Base-by-base conservation (phyloP, 2,113 vertebrate species). In the Hystrix brachyura region DNA sequence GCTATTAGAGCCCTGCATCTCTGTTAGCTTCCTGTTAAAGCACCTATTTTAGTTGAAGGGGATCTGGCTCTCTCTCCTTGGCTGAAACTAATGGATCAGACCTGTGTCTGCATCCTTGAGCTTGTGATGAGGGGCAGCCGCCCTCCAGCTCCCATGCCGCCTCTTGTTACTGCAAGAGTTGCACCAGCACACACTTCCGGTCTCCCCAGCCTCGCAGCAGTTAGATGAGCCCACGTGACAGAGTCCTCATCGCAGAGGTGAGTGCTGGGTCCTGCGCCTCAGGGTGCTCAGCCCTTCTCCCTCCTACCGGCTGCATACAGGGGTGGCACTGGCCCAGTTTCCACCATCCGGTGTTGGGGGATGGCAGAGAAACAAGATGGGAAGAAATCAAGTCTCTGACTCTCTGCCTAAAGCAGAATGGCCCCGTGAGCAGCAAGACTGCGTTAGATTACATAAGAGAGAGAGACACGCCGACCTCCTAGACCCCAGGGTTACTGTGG, bases 41-140 rank as follows among this genome's bases (percentile, higher is more conserved):
- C 17, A 72, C 18, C 23, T 34, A 57, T 65, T 89, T 94, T 94
- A 82, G 81, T 60, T 74, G 60, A 72, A 67, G 87, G 67, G 62
- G 43, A 19, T 60, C 19, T 51, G 64, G 38, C 62, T 91, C 18
- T 59, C 38, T 5, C 23, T 83, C 60, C 3, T 19, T 72, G 62
- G 84, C 48, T 81, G 32, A 90, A 65, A 27, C 67, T 55, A 71
- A 81, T 69, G 27, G 59, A 48, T 72, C 5, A 90, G 80, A 48
- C 57, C 51, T 60, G 43, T 57, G 9, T 95, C 57, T 67, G 18
- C 43, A 92, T 38, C 32, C 67, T 48, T 21, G 64, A 55, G 51
- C 0, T 43, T 9, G 25, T n/a, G 48, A 12, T 0, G 9, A 81
- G 62, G 51, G 27, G 38, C 15, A 74, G 34, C 13, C 69, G 83